Evolutionary conservation across 2,113 vertebrate species (phyloP), one percentile per base, ranked within the genome.

Genomic region (Aldabrachelys gigantea): DNA sequence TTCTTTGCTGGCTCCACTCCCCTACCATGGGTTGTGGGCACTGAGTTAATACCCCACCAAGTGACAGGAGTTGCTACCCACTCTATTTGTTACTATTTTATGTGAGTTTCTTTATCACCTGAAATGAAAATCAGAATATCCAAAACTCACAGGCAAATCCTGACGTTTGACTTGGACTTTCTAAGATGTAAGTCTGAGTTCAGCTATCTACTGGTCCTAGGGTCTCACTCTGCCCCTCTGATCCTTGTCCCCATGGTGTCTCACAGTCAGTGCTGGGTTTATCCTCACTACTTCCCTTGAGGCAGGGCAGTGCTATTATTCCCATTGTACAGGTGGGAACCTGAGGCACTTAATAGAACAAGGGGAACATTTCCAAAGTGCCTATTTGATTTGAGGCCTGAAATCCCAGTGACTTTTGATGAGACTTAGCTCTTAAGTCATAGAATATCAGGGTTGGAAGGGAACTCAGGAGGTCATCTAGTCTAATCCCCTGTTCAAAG

Each of bases 51-150:
- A 21, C 35, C 62, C 90, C 79, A 65, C 82, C 54, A 49, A 29
- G 0, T 0, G 47, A 80, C 84, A 52, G 87, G 69, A 78, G 0
- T 41, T 8, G 1, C 19, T 14, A 17, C 49, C 0, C 1, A 3
- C 17, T 24, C 50, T 54, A 24, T 50, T 9, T 22, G 19, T 24
- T n/a, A 3, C 11, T 24, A n/a, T 53, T 81, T 81, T 53, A 38
- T 38, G 50, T n/a, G 50, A 10, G 4, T 2, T 29, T 12, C 50
- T 54, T 52, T 54, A 10, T n/a, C 52, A 53, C 31, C 50, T 25
- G 54, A 41, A 81, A 35, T 2, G 4, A n/a, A n/a, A 69, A 69
- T 69, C 35, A 69, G 21, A 53, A 22, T 44, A 86, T 82, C 83
- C 62, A 19, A 38, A 80, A 93, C 54, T 5, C 78, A 22, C 9